Evolutionary conservation across 2,888 invertebrate genomes (phyloP).

Genomic region (Tryphoninae sp.): DNA sequence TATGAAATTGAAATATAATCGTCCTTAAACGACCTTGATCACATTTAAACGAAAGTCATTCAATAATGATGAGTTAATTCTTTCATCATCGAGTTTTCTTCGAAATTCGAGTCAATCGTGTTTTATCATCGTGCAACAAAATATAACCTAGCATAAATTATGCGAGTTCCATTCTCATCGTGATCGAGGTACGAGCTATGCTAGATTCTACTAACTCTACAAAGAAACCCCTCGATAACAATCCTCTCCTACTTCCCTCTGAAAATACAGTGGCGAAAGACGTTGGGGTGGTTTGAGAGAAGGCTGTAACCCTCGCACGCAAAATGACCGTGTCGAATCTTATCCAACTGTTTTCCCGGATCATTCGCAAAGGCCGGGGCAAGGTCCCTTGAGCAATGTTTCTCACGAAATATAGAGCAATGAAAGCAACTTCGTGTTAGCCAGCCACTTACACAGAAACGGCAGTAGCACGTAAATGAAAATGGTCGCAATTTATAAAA

Average conservation of each 20-base stretch:
- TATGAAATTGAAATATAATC: no score
- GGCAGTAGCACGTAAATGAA: conserved; percentile 54
- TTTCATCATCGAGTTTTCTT: no score
- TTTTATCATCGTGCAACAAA: no score
- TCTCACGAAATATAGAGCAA: conserved; percentile 13
- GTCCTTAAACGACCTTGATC: no score
- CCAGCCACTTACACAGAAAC: conserved; percentile 18
- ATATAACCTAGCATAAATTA: no score
- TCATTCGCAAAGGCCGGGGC: conserved; percentile 23
- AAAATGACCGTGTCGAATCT: conserved; percentile 7
- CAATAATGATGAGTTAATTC: no score
- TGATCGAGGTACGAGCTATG: not conserved
- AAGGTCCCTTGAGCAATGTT: conserved; percentile 39
- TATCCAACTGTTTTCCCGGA: conserved; percentile 30
- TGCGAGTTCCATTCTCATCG: not conserved
- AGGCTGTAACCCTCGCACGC: conserved; percentile 29
- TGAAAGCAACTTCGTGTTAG: conserved; percentile 26
- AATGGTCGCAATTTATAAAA: conserved; percentile 56
- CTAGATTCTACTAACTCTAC: not conserved
- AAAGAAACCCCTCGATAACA: conserved; percentile 6
- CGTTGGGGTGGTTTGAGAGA: conserved; percentile 13
- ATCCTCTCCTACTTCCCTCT: no score
- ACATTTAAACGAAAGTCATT: no score
- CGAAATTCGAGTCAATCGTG: no score
- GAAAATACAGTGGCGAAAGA: no score